phyloP scores from a whole-genome alignment of 92 coral and sea anemone genomes.

The Paragorgia papillata region DNA sequence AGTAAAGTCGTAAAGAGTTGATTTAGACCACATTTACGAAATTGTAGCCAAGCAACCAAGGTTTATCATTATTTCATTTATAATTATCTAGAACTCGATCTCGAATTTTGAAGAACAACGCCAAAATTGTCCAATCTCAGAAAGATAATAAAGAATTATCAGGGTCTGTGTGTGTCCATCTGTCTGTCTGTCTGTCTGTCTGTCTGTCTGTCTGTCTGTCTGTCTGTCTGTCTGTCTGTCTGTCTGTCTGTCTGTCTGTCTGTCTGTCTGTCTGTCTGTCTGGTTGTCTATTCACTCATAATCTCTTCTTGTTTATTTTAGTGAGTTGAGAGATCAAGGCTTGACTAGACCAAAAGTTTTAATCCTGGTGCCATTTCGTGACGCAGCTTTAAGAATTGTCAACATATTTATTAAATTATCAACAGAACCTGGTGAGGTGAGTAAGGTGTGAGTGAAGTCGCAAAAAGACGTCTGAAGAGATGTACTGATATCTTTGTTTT shows the following conservation, averaged over 20 bases:
- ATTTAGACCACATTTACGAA: no score
- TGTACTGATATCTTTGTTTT: neutral
- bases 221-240: no score
- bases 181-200: no score
- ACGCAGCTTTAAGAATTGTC: slow-evolving; percentile 82
- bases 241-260: no score
- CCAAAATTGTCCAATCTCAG: slow-evolving; percentile 85
- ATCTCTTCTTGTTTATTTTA: slow-evolving; percentile 25
- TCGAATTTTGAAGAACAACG: slow-evolving; percentile 77
- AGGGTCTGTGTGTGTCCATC: no score
- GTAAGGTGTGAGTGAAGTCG: neutral
- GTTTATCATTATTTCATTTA: neutral
- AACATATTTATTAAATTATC: slow-evolving; percentile 62
- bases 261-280: no score
- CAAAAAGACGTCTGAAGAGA: neutral
- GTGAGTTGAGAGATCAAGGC: slow-evolving; percentile 92
- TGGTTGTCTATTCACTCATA: no score
- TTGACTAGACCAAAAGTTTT: slow-evolving; percentile 91
- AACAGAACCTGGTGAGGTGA: slow-evolving; percentile 69
- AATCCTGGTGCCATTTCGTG: slow-evolving; percentile 89
- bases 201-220: no score
- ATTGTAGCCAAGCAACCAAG: no score
- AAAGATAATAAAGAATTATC: slow-evolving; percentile 68
- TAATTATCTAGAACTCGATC: slow-evolving; percentile 74
- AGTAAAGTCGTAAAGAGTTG: no score